Base-by-base conservation (phyloP, 2,888 invertebrate genomes). In the Mesorhabditis spiculigera region DNA sequence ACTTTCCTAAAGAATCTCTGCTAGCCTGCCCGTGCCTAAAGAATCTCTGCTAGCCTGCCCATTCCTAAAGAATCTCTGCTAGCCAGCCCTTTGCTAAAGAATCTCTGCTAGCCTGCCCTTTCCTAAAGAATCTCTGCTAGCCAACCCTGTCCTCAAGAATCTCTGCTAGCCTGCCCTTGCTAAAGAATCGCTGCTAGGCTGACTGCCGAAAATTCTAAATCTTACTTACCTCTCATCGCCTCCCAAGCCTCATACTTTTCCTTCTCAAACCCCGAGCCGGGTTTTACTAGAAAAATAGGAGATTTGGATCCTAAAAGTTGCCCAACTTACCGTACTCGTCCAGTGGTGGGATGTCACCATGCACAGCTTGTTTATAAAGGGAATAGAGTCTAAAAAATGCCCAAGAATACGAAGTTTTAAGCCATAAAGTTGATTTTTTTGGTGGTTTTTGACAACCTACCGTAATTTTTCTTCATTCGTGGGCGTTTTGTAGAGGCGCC, bases 331-430 rank as follows among this genome's bases (percentile, higher is more conserved):
- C 76, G 67, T 79, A 79, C 4, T 71, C 45, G n/a, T 79, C 77
- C 10, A 69, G 69, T 5, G 73, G 68, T 5, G 81, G 81, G 63
- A 78, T 74, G 67, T 81, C 77, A 2, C 81, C 81, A 64, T 81
- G 81, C 42, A 81, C 69, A 4, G 78, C 73, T 65, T 81, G 81
- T 66, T 79, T 81, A 74, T 81, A 81, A 8, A 81, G 69, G 10
- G 77, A 76, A 67, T 79, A 81, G 58, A 81, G 69, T 10, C 71
- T 69, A 50, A 50, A 50, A 50, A 50, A 50, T 50, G 2, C n/a
- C n/a, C 58, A 13, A 13, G 10, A 50, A 50, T 13, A 13, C 58
- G 8, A 13, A 10, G 1, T 50, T 50, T n/a, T 13, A 28, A 28
- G 28, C 3, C 58, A 13, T 50, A 10, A 50, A 50, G n/a, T 50